Evolutionary conservation across 2,888 invertebrate genomes (phyloP), one percentile per base, ranked within the genome.

Genomic region (Oscheius sp.): DNA sequence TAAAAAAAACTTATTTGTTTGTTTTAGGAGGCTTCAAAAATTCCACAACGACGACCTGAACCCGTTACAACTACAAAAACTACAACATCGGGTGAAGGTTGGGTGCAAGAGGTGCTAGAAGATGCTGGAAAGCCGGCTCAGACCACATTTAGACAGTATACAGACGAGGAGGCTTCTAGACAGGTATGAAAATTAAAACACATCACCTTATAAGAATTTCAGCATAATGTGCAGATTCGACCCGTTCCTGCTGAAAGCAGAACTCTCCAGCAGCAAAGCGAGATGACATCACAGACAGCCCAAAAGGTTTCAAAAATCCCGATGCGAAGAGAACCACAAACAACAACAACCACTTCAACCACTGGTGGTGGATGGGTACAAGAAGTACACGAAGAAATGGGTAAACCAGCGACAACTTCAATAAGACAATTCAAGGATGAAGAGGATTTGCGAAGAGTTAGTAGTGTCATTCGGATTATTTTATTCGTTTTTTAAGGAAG

Each of bases 351-450:
- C 12, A 63, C 46, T 16, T 49, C 46, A 52, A 66, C 66, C 6
- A 49, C 66, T 66, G 66, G 66, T n/a, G 66, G 49, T 9, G 66
- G 66, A 12, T 80, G 80, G 76, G 73, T 78, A 35, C 69, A 69
- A 16, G 72, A 78, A 21, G 64, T 69, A 35, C 78, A 78, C 58
- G 74, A 76, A 21, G 78, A 78, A 16, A 55, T 76, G 46, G 74
- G 75, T 27, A 68, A 73, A 21, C 78, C 78, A 7, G 66, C 72
- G 27, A 63, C 73, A 0, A 74, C 75, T 0, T 69, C 70, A 1
- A 61, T 66, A 1, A 52, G 73, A 25, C 69, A 69, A 29, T 71
- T 59, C 23, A 71, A 59, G 16, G 71, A 71, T 13, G 71, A 71
- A 41, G 61, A 71, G 21, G 71, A 71, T 13, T n/a, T 49, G 45